phyloP scores from a whole-genome alignment of 1,140 invertebrate species.

The Diorhabda carinulata region DNA sequence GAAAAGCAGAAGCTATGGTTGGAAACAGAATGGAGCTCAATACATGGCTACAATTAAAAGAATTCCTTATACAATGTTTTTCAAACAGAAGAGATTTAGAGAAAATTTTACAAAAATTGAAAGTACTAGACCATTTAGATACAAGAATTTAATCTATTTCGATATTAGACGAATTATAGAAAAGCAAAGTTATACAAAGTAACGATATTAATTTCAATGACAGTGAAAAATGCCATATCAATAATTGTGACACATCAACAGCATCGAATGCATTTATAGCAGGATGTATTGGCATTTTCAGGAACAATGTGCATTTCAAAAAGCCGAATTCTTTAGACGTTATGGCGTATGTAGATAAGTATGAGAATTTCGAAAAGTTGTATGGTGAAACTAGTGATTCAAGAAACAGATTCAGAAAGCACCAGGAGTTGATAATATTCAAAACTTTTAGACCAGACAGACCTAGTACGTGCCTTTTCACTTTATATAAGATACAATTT shows the following conservation, averaged over 20 bases:
- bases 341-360: constrained; percentile 12
- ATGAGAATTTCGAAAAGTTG: constrained; percentile 19
- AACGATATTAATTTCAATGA: constrained; percentile 3
- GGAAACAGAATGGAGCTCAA: constrained; percentile 17
- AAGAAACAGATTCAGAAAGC: no score
- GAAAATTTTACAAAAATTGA: constrained; percentile 1
- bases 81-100: neutral
- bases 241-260: constrained; percentile 8
- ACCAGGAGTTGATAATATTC: no score
- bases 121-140: constrained; percentile 4
- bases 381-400: neutral
- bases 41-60: constrained; percentile 8
- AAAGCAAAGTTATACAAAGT: constrained; percentile 15
- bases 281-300: constrained; percentile 9
- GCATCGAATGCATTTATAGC: constrained; percentile 20
- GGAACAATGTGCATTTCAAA: constrained; percentile 18
- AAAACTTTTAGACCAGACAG: no score
- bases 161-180: constrained; percentile 12
- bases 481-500: no score
- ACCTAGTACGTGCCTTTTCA: no score
- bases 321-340: constrained; percentile 5
- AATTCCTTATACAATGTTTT: constrained; percentile 1
- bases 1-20: constrained; percentile 17
- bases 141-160: constrained; percentile 6
- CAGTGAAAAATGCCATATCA: constrained; percentile 10